A percentile compares a stretch with the other conserved stretches of the same genome.
These are phyloP conservation scores for Odontamblyopus lacepedii DNA, from an alignment of 2,797 vertebrate genomes.

Conservation along the genomic window DNA sequence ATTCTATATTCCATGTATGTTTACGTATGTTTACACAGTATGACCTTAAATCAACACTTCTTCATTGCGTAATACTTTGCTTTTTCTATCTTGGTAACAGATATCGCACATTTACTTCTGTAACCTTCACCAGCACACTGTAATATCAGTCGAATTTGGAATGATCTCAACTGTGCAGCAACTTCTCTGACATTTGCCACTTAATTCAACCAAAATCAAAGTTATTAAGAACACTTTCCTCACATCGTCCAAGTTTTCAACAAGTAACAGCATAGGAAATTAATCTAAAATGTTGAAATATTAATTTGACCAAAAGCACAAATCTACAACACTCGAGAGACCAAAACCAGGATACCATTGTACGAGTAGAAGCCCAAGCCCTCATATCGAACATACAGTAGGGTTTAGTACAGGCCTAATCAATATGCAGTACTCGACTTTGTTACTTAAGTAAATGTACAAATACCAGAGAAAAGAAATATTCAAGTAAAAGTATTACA, in stretches of 20 bases:
- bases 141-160: neutral
- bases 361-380: too few relatives aligned
- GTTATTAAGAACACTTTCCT: conserved; percentile 1
- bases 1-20: neutral
- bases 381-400: too few relatives aligned
- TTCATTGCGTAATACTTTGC: neutral
- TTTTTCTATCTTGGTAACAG: neutral
- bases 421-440: too few relatives aligned
- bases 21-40: neutral
- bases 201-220: neutral
- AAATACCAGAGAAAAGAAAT: too few relatives aligned
- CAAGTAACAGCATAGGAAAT: neutral
- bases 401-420: too few relatives aligned
- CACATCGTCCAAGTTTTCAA: neutral
- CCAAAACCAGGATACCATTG: too few relatives aligned
- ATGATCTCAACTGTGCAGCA: neutral
- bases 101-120: neutral
- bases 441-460: too few relatives aligned
- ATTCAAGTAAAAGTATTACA: too few relatives aligned
- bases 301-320: neutral
- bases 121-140: neutral
- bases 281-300: neutral
- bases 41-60: neutral
- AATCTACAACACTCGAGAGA: neutral
- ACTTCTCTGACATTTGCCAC: neutral